phyloP scores from a whole-genome alignment of 1,140 invertebrate genomes.

The Octopus sinensis region DNA sequence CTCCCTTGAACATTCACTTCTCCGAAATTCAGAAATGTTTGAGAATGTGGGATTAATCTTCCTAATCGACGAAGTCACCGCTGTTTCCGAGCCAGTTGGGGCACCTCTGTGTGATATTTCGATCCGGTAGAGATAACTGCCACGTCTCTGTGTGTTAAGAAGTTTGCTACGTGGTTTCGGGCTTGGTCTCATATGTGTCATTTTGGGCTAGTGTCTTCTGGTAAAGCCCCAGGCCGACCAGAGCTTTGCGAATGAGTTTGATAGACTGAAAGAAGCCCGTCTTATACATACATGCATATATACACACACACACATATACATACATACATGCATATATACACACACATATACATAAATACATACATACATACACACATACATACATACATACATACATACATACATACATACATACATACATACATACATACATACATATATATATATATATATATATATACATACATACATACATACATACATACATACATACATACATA shows the following conservation, averaged over 20 bases:
- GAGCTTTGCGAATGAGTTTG: not conserved
- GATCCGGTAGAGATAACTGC: not conserved
- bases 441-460: not conserved
- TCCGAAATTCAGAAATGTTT: no score
- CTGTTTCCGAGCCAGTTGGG: no score
- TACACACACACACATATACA: not conserved
- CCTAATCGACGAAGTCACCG: no score
- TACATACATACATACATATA: not conserved
- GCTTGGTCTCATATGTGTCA: not conserved
- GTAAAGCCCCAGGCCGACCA: not conserved
- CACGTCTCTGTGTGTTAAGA: not conserved
- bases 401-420: not conserved
- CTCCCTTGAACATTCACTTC: no score
- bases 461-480: not conserved
- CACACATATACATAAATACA: not conserved
- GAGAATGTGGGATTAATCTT: no score
- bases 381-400: slow-evolving; percentile 1
- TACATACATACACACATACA: not conserved
- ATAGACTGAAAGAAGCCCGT: not conserved
- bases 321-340: not conserved
- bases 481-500: not conserved
- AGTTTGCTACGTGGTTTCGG: not conserved
- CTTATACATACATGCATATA: not conserved
- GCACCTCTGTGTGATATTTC: not conserved
- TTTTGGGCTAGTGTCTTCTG: not conserved